These are phyloP conservation scores for Saccopteryx leptura DNA, from an alignment of 2,113 vertebrate species.

Conservation along the genomic window DNA sequence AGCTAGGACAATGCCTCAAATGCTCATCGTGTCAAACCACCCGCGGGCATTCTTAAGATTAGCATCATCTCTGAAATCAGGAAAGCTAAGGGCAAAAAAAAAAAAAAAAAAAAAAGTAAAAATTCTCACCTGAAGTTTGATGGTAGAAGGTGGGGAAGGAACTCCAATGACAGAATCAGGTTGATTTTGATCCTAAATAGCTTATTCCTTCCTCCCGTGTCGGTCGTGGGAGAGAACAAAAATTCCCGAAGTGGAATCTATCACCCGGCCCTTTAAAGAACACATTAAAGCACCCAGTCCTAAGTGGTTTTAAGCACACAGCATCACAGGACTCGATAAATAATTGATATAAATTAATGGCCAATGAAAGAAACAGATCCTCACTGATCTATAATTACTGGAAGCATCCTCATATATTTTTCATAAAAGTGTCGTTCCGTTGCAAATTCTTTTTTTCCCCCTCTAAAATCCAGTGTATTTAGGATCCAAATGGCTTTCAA, in stretches of 20 bases:
- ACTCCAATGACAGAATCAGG: background rate
- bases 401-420: constrained; percentile 86
- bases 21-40: background rate
- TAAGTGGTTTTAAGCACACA: constrained; percentile 77
- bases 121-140: background rate
- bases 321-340: constrained; percentile 75
- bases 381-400: constrained; percentile 83
- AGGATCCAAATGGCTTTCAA: constrained; percentile 75
- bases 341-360: constrained; percentile 86
- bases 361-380: constrained; percentile 79
- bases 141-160: background rate
- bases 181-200: background rate
- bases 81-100: background rate
- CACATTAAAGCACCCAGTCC: constrained; percentile 59
- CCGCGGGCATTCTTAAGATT: background rate
- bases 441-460: constrained; percentile 62
- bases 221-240: background rate
- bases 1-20: background rate
- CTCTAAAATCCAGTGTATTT: constrained; percentile 78
- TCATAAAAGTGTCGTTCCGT: constrained; percentile 77
- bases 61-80: background rate
- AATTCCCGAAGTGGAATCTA: background rate
- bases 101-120: constrained; percentile 1
- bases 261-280: constrained; percentile 59
- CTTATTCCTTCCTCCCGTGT: background rate